Conservation (phyloP, 2,888 invertebrate species). For the Acanthoscelides obtectus region DNA sequence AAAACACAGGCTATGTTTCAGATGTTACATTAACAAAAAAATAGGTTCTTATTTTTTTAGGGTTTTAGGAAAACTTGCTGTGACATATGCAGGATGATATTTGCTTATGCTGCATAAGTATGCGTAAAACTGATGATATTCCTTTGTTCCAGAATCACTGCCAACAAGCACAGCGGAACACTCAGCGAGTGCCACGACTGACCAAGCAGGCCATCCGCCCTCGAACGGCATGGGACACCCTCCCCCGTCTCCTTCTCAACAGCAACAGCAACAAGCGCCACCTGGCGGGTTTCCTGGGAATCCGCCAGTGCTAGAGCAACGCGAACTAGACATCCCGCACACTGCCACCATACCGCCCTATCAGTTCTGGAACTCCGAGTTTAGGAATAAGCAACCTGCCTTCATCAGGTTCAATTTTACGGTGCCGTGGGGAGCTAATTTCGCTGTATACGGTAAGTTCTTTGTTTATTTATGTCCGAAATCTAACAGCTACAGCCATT, state of each 20-base stretch:
- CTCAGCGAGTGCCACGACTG: slow-evolving; percentile 52
- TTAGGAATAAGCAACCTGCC: slow-evolving; percentile 84
- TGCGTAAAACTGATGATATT: not conserved
- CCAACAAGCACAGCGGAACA: slow-evolving; percentile 68
- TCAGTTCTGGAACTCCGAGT: slow-evolving; percentile 91
- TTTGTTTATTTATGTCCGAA: no score
- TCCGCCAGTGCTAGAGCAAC: slow-evolving; percentile 67
- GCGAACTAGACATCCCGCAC: slow-evolving; percentile 80
- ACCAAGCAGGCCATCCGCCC: slow-evolving; percentile 32
- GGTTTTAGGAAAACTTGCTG: no score
- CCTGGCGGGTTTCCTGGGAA: slow-evolving; percentile 47
- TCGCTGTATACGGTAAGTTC: slow-evolving; percentile 84
- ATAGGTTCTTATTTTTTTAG: no score
- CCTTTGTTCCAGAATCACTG: slow-evolving; percentile 59
- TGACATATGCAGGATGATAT: no score
- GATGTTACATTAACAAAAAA: no score
- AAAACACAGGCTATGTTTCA: no score
- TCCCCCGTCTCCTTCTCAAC: slow-evolving; percentile 61
- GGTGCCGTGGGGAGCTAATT: slow-evolving; percentile 87
- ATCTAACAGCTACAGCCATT: no score
- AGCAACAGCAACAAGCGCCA: slow-evolving; percentile 56
- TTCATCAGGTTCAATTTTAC: slow-evolving; percentile 77
- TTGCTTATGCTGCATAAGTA: no score
- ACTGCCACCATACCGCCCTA: slow-evolving; percentile 83
- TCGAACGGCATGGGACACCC: slow-evolving; percentile 55